A percentile compares a stretch with the other conserved stretches of the same genome.
phyloP scores from a whole-genome alignment of 2,113 vertebrate species.

The Siniperca knerii region DNA sequence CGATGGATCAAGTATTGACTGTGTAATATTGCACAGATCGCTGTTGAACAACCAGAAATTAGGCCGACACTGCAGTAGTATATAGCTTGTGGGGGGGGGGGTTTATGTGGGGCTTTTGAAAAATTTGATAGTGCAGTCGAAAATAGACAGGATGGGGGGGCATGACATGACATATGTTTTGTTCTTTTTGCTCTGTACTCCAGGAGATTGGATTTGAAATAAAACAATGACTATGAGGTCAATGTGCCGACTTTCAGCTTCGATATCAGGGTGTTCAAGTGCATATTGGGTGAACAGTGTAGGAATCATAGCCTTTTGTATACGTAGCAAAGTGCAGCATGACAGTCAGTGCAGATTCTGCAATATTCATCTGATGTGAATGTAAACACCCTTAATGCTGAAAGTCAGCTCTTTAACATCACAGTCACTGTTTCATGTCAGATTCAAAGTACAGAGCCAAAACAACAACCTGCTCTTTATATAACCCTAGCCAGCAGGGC shows the following conservation, averaged over 20 bases:
- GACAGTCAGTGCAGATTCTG: neutral
- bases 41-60: slow-evolving; percentile 10
- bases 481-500: neutral
- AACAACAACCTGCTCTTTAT: neutral
- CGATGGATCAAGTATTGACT: slow-evolving; percentile 46
- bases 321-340: neutral
- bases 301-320: neutral
- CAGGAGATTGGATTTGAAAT: neutral
- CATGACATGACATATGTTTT: neutral
- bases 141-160: too few species aligned
- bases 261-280: neutral
- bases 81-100: neutral
- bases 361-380: neutral
- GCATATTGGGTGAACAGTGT: neutral
- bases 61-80: neutral
- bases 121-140: too few species aligned
- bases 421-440: neutral
- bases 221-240: neutral
- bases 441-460: neutral
- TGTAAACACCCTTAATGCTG: neutral
- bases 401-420: neutral
- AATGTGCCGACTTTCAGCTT: neutral
- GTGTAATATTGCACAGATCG: slow-evolving; percentile 29
- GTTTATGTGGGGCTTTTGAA: too few species aligned
- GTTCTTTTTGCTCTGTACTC: neutral